These are phyloP conservation scores for Ceryle rudis DNA, from an alignment of 2,797 vertebrate genomes.

Conservation along the genomic window DNA sequence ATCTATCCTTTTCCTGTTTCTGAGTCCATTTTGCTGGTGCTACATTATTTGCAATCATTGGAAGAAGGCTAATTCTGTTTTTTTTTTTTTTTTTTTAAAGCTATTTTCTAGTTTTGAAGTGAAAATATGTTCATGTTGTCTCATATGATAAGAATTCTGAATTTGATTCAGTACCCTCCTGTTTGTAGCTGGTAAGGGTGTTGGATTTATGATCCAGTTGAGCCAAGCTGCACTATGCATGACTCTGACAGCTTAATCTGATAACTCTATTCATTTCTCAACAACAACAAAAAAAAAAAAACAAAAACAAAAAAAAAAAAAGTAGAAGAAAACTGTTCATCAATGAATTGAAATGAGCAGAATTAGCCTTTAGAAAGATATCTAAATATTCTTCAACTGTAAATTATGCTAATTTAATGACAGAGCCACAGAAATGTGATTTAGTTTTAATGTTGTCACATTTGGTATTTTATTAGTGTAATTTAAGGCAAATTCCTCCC, in stretches of 20 bases:
- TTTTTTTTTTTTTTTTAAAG: no score
- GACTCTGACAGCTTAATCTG: neutral
- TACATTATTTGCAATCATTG: neutral
- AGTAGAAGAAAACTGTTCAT: neutral
- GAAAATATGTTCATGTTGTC: neutral
- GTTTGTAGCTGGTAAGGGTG: neutral
- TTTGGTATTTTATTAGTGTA: neutral
- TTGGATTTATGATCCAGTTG: neutral
- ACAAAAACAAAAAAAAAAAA: neutral
- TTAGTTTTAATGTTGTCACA: neutral
- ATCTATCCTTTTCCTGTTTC: neutral
- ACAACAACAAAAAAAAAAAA: neutral
- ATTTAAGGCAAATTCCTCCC: neutral
- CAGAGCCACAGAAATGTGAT: neutral
- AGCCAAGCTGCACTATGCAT: neutral
- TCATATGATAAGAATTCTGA: neutral
- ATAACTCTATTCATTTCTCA: neutral
- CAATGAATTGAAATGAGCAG: neutral
- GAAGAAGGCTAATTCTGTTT: neutral
- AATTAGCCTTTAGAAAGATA: neutral
- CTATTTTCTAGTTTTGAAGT: neutral
- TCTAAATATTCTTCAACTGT: neutral
- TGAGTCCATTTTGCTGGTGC: neutral
- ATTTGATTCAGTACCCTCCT: neutral
- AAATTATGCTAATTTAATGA: neutral